phyloP scores from a whole-genome alignment of 2,797 vertebrate species.

The Betta splendens region DNA sequence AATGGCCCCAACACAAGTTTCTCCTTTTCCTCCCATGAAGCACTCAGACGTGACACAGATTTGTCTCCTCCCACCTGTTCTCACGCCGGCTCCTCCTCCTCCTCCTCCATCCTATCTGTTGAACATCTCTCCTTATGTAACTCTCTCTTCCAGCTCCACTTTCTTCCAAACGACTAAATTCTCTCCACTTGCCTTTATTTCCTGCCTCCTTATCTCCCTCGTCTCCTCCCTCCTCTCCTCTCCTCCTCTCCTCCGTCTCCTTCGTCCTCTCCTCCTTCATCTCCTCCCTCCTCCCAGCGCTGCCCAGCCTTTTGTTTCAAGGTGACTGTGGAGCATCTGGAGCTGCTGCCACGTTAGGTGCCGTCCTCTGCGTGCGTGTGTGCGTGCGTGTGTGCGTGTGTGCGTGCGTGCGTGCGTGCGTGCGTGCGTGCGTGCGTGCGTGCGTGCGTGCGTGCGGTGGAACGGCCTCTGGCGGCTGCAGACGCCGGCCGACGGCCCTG shows the following conservation, averaged over 20 bases:
- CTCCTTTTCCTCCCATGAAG: too few relatives aligned
- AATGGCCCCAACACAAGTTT: too few relatives aligned
- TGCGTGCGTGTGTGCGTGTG: too few relatives aligned
- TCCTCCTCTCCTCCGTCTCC: neutral
- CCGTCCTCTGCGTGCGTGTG: conserved; percentile 69
- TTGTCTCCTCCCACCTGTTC: conserved; percentile 44
- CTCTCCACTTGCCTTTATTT: conserved; percentile 4
- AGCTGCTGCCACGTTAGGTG: conserved; percentile 61
- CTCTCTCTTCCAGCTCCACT: too few relatives aligned
- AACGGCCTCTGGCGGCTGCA: conserved; percentile 55
- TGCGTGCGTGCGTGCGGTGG: too few relatives aligned
- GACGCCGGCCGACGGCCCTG: conserved; percentile 36
- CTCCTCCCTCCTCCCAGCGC: conserved; percentile 44
- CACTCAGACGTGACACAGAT: too few relatives aligned
- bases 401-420: too few relatives aligned
- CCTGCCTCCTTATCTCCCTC: neutral
- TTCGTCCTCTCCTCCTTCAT: conserved; percentile 15
- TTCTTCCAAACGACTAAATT: too few relatives aligned
- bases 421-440: too few relatives aligned
- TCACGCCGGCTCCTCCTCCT: conserved; percentile 21
- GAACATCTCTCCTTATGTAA: neutral
- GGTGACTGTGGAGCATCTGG: conserved; percentile 82
- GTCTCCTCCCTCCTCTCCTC: conserved; percentile 11
- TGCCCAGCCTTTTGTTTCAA: conserved; percentile 75
- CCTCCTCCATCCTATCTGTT: neutral